A percentile compares a stretch with the other conserved stretches of the same genome.
Evolutionary conservation across 2,797 vertebrate species (phyloP).

Genomic region (Rhabdomys pumilio): DNA sequence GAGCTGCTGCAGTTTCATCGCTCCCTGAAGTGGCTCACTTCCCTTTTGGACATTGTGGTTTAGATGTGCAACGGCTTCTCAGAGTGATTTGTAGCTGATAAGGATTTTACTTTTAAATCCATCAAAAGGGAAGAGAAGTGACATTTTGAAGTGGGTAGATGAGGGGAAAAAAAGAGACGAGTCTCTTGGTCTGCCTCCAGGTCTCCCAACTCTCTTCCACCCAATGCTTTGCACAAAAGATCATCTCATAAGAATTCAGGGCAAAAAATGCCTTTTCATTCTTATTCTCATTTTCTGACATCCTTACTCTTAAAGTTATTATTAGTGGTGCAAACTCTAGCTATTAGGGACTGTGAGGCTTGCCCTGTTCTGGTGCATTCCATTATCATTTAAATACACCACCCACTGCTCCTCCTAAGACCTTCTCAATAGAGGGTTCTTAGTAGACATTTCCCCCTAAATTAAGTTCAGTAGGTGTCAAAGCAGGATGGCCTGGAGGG

Average conservation of each 20-base stretch:
- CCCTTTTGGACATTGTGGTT: background rate
- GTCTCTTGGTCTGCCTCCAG: conserved; percentile 48
- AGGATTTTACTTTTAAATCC: conserved; percentile 67
- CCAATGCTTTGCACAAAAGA: conserved; percentile 70
- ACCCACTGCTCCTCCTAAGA: conserved; percentile 71
- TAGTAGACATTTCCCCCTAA: conserved; percentile 61
- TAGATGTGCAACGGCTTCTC: background rate
- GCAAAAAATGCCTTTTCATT: conserved; percentile 65
- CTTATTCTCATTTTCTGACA: conserved; percentile 65
- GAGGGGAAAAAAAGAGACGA: background rate
- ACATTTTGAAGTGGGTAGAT: conserved; percentile 65
- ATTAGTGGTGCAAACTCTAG: conserved; percentile 62
- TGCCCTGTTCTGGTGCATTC: conserved; percentile 60
- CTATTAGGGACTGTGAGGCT: conserved; percentile 56
- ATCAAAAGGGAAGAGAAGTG: conserved; percentile 59
- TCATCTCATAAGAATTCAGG: conserved; percentile 69
- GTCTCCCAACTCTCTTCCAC: conserved; percentile 14
- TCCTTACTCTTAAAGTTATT: conserved; percentile 72
- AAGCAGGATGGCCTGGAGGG: conserved; percentile 44
- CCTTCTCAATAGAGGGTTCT: conserved; percentile 71
- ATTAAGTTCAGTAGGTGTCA: conserved; percentile 71
- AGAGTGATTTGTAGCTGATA: conserved; percentile 38
- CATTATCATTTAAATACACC: conserved; percentile 80
- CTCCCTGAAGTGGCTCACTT: background rate
- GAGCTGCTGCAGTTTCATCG: conserved; percentile 25